These are phyloP conservation scores for Heliconius ismenius DNA, from an alignment of 2,888 invertebrate genomes.

Conservation along the genomic window DNA sequence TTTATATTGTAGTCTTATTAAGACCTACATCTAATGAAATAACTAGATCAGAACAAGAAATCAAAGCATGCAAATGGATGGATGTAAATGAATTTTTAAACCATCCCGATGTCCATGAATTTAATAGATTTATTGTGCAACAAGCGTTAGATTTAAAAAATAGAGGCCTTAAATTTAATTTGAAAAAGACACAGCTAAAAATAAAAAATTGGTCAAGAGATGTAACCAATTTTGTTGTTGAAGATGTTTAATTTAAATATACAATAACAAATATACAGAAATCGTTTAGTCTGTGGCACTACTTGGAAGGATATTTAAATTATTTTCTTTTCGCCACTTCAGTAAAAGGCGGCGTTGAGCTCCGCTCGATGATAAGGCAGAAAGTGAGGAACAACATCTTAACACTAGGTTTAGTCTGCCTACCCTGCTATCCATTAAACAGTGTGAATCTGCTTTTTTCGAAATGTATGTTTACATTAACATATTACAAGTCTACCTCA, in stretches of 20 bases:
- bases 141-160: slow-evolving; percentile 85
- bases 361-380: too few relatives aligned
- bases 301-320: too few relatives aligned
- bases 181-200: slow-evolving; percentile 67
- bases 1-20: slow-evolving; percentile 90
- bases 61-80: slow-evolving; percentile 92
- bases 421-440: too few relatives aligned
- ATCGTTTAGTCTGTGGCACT: background rate
- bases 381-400: too few relatives aligned
- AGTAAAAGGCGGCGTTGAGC: too few relatives aligned
- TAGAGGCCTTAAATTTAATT: slow-evolving; percentile 83
- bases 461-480: background rate
- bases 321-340: too few relatives aligned
- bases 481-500: slow-evolving; percentile 16
- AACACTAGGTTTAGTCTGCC: too few relatives aligned
- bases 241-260: slow-evolving; percentile 1
- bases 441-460: too few relatives aligned
- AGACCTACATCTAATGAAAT: slow-evolving; percentile 85
- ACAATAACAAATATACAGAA: too few relatives aligned
- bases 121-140: slow-evolving; percentile 85
- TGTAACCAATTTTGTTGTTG: slow-evolving; percentile 21
- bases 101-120: slow-evolving; percentile 87
- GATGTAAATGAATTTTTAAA: slow-evolving; percentile 86
- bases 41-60: slow-evolving; percentile 87
- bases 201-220: slow-evolving; percentile 30